A percentile compares a stretch with the other conserved stretches of the same genome.
Evolutionary conservation across 2,797 vertebrate genomes (phyloP).

Genomic region (Lerista edwardsae): DNA sequence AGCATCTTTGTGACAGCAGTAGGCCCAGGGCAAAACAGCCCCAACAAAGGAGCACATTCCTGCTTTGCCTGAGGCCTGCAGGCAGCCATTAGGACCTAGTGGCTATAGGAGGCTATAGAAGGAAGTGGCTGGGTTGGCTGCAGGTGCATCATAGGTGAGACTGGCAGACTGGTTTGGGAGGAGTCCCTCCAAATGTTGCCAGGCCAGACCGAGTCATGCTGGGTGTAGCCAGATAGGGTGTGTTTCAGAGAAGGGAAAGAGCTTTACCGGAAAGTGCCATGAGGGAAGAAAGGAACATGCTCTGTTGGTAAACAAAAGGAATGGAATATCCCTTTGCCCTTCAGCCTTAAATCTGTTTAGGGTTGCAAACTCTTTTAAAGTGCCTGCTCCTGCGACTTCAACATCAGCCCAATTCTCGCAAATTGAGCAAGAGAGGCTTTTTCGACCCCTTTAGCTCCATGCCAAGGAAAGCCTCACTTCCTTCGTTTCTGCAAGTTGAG

Average conservation of each 20-base stretch:
- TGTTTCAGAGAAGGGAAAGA: not conserved
- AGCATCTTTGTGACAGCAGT: not conserved
- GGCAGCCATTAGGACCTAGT: not conserved
- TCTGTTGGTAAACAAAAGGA: not conserved
- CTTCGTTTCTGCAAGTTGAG: conserved; percentile 8
- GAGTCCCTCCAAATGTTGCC: conserved; percentile 39
- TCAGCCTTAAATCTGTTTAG: not conserved
- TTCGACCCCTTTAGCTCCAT: not conserved
- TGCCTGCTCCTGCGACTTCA: not conserved
- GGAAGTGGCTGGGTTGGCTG: not conserved
- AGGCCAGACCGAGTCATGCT: conserved; percentile 41
- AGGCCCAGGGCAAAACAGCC: not conserved
- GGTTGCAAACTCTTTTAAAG: not conserved
- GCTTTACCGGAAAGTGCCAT: not conserved
- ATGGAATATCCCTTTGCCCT: not conserved
- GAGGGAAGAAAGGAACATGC: not conserved
- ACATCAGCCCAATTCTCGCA: too few relatives aligned
- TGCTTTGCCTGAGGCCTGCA: not conserved
- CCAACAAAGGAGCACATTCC: not conserved
- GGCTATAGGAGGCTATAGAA: not conserved
- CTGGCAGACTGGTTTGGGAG: not conserved
- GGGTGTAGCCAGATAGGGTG: conserved; percentile 47
- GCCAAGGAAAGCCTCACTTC: not conserved
- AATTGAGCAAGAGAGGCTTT: not conserved
- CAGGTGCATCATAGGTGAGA: not conserved